Evolutionary conservation across 1,140 invertebrate genomes (phyloP), one percentile per base, ranked within the genome.

Genomic region (Mactra quadrangularis): DNA sequence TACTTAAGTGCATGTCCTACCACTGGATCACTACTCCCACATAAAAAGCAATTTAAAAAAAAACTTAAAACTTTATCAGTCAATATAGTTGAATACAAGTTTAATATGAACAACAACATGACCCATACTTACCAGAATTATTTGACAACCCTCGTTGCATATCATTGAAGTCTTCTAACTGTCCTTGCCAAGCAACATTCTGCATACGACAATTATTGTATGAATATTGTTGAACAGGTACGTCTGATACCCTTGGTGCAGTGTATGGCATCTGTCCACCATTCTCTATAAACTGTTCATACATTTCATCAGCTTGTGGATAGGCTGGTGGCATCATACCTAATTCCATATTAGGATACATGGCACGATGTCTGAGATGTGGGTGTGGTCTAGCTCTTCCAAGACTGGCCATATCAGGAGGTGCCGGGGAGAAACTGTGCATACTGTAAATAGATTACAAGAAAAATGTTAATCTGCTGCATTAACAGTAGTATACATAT

Each of bases 321-420:
- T 82, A 72, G 15, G 79, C 55, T 19, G 59, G 66, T 25, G 68
- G 79, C 60, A 75, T 85, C 85, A 88, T 85, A n/a, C 77, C 74
- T 11, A 57, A n/a, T 31, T 82, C 78, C 84, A 88, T 85, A 38
- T 85, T 84, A 52, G 82, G 76, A 15, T 57, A 75, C 64, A 84
- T 86, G 85, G 52, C 72, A 83, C 70, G 71, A 83, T 74, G 90
- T 87, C 75, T 88, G 74, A 62, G 35, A 22, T 41, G 53, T n/a
- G 79, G 79, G 22, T 71, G 79, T 45, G 89, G 86, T 22, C 87
- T 57, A 7, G 6, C 38, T 15, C 86, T 86, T 29, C 87, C 79
- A 31, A 87, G 87, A 83, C 86, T 88, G 41, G 88, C 71, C 83
- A 88, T 87, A 35, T 84, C 86, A 59, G 85, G 68, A 22, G 87